Percentiles rank a stretch among this genome's conserved stretches.
Conservation (phyloP, 2,113 vertebrate species). For the Cynoglossus semilaevis region DNA sequence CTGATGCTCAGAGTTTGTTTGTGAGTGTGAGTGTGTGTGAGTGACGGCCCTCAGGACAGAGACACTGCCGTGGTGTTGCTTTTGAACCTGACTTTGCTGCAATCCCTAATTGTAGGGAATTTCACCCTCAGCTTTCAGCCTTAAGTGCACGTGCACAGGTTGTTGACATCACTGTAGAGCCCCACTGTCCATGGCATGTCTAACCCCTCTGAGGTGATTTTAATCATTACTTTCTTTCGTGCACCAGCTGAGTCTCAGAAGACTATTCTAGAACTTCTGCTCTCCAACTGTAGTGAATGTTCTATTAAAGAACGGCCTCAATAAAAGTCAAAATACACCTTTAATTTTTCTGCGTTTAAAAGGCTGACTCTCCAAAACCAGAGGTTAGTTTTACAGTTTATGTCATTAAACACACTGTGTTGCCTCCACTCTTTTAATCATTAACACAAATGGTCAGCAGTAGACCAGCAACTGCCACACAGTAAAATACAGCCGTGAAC, state of each 20-base stretch:
- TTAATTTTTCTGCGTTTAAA: too few relatives aligned
- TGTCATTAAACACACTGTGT: too few relatives aligned
- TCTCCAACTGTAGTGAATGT: too few relatives aligned
- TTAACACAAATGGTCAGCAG: too few relatives aligned
- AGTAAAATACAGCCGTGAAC: too few relatives aligned
- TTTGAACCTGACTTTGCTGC: conserved; percentile 50
- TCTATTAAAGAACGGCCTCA: too few relatives aligned
- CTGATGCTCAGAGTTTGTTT: conserved; percentile 16
- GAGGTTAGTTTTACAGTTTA: too few relatives aligned
- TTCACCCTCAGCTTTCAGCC: conserved; percentile 12
- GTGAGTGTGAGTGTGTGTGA: conserved; percentile 12
- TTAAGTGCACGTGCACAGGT: conserved; percentile 20
- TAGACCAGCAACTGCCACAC: too few relatives aligned
- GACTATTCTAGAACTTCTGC: conserved; percentile 1
- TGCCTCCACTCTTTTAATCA: too few relatives aligned
- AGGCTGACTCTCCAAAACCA: too few relatives aligned
- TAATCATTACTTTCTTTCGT: conserved; percentile 44
- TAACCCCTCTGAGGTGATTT: conserved; percentile 46
- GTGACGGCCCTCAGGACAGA: conserved; percentile 33
- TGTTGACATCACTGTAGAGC: too few relatives aligned
- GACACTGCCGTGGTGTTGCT: conserved; percentile 27
- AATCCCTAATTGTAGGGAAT: conserved; percentile 43
- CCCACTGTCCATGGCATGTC: conserved; percentile 28
- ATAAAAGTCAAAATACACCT: too few relatives aligned
- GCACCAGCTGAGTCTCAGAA: conserved; percentile 25